Evolutionary conservation across 1,140 invertebrate species (phyloP).

Genomic region (Dermatophagoides farinae): DNA sequence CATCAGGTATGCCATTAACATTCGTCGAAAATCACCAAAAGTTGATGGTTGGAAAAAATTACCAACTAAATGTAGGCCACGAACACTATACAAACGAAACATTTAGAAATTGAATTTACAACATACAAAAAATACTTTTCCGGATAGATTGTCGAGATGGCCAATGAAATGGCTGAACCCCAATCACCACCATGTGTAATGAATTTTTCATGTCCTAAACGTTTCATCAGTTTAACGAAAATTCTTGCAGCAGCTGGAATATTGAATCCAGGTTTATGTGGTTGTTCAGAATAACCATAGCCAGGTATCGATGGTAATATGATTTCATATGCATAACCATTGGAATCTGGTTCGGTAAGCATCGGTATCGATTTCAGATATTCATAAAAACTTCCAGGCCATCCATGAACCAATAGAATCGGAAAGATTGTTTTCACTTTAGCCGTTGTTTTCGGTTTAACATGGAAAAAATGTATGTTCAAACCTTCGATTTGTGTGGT

Average conservation of each 20-base stretch:
- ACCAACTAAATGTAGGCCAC: neutral
- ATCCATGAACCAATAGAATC: slow-evolving; percentile 38
- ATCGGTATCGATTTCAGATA: slow-evolving; percentile 58
- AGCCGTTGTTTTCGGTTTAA: slow-evolving; percentile 25
- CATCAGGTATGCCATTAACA: slow-evolving; percentile 33
- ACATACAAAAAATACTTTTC: neutral
- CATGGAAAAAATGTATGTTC: slow-evolving; percentile 39
- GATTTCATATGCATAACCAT: slow-evolving; percentile 51
- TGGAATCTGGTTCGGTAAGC: slow-evolving; percentile 31
- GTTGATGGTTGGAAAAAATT: neutral
- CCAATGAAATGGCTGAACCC: slow-evolving; percentile 24
- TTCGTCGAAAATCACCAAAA: neutral
- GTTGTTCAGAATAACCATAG: slow-evolving; percentile 57
- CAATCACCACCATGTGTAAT: slow-evolving; percentile 59
- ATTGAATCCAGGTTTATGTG: slow-evolving; percentile 29
- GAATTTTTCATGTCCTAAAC: slow-evolving; percentile 50
- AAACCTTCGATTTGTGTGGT: slow-evolving; percentile 40
- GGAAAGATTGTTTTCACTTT: slow-evolving; percentile 4
- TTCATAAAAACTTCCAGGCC: slow-evolving; percentile 69
- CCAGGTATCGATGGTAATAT: slow-evolving; percentile 50
- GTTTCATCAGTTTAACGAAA: slow-evolving; percentile 58
- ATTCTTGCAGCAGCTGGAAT: slow-evolving; percentile 42
- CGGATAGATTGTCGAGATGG: slow-evolving; percentile 13
- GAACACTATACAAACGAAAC: neutral
- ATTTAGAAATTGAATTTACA: neutral